Evolutionary conservation across 2,888 invertebrate genomes (phyloP).

Genomic region (Calameuta filiformis): DNA sequence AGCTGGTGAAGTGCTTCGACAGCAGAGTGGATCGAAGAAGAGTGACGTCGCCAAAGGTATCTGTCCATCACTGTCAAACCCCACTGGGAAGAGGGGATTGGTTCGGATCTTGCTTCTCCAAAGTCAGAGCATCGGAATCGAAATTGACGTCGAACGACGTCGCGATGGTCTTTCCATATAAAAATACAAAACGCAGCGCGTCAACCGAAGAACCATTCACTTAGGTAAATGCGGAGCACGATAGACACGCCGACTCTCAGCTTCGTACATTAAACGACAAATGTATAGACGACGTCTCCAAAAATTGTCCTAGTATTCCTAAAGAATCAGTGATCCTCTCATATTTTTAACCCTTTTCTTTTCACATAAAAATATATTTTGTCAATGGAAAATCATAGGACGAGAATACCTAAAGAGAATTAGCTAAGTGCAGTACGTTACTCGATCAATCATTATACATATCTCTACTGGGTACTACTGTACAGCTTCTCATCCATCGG

Average conservation of each 20-base stretch:
- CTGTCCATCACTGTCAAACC: conserved; percentile 43
- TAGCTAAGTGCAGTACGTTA: background rate
- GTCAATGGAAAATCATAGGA: background rate
- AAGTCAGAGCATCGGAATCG: conserved; percentile 16
- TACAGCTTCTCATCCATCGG: background rate
- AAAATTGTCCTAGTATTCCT: background rate
- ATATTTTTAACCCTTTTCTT: background rate
- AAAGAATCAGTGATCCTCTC: background rate
- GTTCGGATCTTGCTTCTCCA: conserved; percentile 6
- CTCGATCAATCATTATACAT: background rate
- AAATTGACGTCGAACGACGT: conserved; percentile 27
- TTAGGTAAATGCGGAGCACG: conserved; percentile 21
- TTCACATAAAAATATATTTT: background rate
- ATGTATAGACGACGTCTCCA: background rate
- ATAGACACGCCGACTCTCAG: conserved; percentile 20
- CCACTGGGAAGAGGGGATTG: conserved; percentile 1
- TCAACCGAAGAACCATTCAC: conserved; percentile 19
- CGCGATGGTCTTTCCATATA: conserved; percentile 22
- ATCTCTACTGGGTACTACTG: background rate
- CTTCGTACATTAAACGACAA: background rate
- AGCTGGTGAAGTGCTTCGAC: conserved; percentile 19
- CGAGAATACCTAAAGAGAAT: background rate
- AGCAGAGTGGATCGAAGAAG: conserved; percentile 9
- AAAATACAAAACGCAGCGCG: conserved; percentile 25
- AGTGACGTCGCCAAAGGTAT: conserved; percentile 32